These are phyloP conservation scores for Pagrus major DNA, from an alignment of 2,113 vertebrate genomes.

Conservation along the genomic window DNA sequence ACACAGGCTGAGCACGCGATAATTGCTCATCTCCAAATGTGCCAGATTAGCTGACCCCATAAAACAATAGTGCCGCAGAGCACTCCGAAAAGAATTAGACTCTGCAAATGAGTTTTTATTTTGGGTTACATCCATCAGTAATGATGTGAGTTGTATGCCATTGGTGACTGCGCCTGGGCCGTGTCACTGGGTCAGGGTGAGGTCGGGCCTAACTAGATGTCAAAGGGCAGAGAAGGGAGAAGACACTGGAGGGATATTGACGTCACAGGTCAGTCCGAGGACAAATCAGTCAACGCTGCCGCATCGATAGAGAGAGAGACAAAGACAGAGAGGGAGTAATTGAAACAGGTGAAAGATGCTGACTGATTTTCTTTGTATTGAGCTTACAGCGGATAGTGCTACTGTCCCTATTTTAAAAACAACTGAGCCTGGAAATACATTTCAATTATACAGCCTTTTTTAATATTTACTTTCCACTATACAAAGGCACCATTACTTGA, in stretches of 20 bases:
- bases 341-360: neutral
- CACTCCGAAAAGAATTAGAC: conserved; percentile 55
- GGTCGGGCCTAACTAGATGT: conserved; percentile 44
- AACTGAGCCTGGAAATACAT: neutral
- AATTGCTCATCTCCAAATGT: conserved; percentile 75
- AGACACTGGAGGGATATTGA: neutral
- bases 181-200: conserved; percentile 45
- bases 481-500: neutral
- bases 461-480: neutral
- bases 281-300: conserved; percentile 21
- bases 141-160: conserved; percentile 49
- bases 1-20: conserved; percentile 56
- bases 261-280: neutral
- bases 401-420: neutral
- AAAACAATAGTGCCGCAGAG: conserved; percentile 69
- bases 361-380: neutral
- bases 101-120: conserved; percentile 74
- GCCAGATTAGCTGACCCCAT: conserved; percentile 76
- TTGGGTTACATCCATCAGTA: conserved; percentile 64
- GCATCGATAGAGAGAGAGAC: neutral
- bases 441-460: neutral
- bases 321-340: neutral
- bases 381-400: neutral
- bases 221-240: conserved; percentile 43
- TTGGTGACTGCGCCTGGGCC: conserved; percentile 10